phyloP scores from a whole-genome alignment of 37 sponge, comb jelly and placozoan genomes.

The Spongilla lacustris region DNA sequence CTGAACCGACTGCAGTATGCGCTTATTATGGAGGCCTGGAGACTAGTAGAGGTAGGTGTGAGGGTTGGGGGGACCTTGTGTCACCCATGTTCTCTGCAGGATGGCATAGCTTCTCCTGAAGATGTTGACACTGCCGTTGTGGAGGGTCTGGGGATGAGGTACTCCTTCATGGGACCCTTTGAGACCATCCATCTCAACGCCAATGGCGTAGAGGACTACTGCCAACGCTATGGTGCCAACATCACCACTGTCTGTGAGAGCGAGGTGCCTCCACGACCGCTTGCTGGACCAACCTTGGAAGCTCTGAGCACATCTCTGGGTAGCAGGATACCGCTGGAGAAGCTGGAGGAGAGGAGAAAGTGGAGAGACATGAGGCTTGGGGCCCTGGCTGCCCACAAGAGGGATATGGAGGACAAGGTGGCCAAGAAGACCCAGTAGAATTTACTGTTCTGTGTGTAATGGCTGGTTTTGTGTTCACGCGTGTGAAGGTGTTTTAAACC shows the following conservation, averaged over 20 bases:
- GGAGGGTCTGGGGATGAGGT: conserved; percentile 88
- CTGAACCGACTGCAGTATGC: conserved; percentile 97
- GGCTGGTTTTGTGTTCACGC: no score
- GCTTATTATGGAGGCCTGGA: conserved; percentile 95
- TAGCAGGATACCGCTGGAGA: conserved; percentile 63
- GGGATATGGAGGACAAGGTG: conserved; percentile 10
- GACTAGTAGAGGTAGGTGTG: conserved; percentile 83
- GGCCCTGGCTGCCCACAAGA: conserved; percentile 62
- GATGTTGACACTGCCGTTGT: conserved; percentile 90
- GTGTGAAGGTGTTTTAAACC: no score
- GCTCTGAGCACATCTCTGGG: conserved; percentile 52
- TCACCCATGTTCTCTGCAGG: conserved; percentile 29
- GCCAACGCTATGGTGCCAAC: conserved; percentile 86
- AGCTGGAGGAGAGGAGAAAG: conserved; percentile 72
- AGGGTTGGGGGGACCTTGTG: background rate
- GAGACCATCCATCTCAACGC: conserved; percentile 96
- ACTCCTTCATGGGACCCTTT: conserved; percentile 91
- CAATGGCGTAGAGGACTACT: conserved; percentile 90
- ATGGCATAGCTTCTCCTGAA: conserved; percentile 94
- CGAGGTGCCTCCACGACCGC: conserved; percentile 57
- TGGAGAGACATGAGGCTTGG: conserved; percentile 83
- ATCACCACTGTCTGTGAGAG: conserved; percentile 74
- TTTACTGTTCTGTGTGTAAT: no score
- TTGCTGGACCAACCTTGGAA: conserved; percentile 75
- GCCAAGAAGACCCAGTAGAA: background rate